Base-by-base conservation (phyloP, 2,888 invertebrate genomes). In the Busseola fusca region DNA sequence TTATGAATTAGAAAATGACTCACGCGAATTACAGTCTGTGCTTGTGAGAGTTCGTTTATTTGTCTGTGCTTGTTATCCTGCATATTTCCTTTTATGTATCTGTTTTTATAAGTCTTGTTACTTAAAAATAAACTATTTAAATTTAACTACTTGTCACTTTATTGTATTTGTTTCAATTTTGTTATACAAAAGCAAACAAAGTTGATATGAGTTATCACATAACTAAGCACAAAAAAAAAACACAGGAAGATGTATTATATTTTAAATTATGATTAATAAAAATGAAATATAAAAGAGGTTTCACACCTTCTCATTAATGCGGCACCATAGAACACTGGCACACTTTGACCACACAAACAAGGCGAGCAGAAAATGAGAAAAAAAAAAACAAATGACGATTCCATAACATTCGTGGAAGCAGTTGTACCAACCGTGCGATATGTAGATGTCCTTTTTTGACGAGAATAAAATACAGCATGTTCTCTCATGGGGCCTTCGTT, bases 401-500 rank as follows among this genome's bases (percentile, higher is more conserved):
- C 63, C 54, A 45, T 59, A 64, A 64, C 52, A 70, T 64, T 71
- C 50, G 45, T 57, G 69, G 70, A 73, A 63, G 74, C 72, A 82
- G 65, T 75, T 42, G 74, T 80, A 76, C 82, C 48, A 60, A 70
- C 63, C 60, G 62, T 75, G 40, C 74, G 79, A 82, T 84, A 84
- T 84, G 83, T 84, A 84, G 81, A 87, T 86, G 86, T 84, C 84
- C 84, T 84, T 87, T 88, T 88, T 86, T 86, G 88, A 88, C 83
- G 86, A 85, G 84, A 85, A 88, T 85, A 88, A 88, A 89, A 86
- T 84, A 87, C 85, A 84, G 75, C 81, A 74, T 84, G 84, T 88
- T 82, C 81, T 78, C 91, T 89, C 90, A 25, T 68, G 81, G 90
- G 92, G 85, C 85, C 87, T 91, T 92, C 88, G 90, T 92, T 91